phyloP scores from a whole-genome alignment of 1,140 invertebrate genomes.

The Drosophila chauvacae region DNA sequence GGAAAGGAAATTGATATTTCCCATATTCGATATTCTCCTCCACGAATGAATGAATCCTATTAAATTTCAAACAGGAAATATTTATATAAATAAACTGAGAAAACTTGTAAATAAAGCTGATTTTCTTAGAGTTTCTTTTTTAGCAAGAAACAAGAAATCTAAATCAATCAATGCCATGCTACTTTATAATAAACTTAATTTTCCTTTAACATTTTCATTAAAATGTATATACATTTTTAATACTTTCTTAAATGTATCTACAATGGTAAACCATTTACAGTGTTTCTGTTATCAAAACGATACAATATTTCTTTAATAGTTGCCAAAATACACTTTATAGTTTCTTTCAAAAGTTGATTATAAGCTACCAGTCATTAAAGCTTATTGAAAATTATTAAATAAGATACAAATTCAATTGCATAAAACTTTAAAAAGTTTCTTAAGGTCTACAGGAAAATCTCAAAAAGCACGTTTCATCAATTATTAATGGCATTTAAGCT shows the following conservation, averaged over 20 bases:
- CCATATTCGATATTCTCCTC: not conserved
- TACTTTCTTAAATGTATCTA: too few relatives aligned
- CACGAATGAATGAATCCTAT: not conserved
- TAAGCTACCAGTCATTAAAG: not conserved
- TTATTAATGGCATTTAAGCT: not conserved
- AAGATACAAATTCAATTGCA: too few relatives aligned
- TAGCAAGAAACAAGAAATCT: not conserved
- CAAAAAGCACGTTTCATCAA: not conserved
- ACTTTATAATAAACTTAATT: too few relatives aligned
- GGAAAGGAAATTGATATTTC: slow-evolving; percentile 16
- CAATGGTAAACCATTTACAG: not conserved
- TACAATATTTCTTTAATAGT: not conserved
- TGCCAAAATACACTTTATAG: not conserved
- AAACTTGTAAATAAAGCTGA: not conserved
- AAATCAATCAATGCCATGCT: not conserved
- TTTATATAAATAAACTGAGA: not conserved
- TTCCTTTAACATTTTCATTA: too few relatives aligned
- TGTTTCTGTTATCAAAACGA: not conserved
- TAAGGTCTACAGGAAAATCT: not conserved
- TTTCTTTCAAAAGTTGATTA: not conserved
- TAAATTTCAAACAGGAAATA: slow-evolving; percentile 2
- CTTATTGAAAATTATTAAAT: too few relatives aligned
- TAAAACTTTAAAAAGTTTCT: not conserved
- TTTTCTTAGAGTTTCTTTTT: not conserved
- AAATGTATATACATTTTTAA: not conserved